phyloP scores from a whole-genome alignment of 2,888 invertebrate genomes.

The Andrena bucephala region DNA sequence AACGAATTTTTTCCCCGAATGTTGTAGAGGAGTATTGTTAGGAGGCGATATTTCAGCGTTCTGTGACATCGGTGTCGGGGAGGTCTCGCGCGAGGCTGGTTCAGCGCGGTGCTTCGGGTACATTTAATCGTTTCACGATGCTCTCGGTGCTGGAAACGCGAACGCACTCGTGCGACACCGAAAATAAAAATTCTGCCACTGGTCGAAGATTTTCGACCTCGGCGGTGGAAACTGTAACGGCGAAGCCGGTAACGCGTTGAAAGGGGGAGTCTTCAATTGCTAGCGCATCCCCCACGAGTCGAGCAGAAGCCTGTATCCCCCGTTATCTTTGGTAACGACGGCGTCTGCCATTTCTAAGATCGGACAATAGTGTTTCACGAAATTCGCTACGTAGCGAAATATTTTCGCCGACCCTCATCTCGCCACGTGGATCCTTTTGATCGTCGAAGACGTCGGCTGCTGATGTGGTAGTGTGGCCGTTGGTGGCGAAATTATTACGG shows the following conservation, averaged over 20 bases:
- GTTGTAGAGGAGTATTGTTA: slow-evolving; percentile 9
- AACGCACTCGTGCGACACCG: not conserved
- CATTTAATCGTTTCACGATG: slow-evolving; percentile 21
- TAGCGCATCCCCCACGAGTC: not conserved
- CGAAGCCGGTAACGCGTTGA: not conserved
- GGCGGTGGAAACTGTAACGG: not conserved
- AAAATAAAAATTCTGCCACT: slow-evolving; percentile 6
- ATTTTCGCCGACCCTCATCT: slow-evolving; percentile 57
- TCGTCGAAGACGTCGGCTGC: slow-evolving; percentile 69
- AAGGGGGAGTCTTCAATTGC: not conserved
- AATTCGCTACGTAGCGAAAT: slow-evolving; percentile 59
- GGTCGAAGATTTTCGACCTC: not conserved
- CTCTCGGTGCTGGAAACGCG: not conserved
- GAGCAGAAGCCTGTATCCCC: slow-evolving; percentile 9
- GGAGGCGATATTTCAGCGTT: slow-evolving; percentile 20
- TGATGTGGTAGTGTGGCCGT: slow-evolving; percentile 62
- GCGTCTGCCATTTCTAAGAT: slow-evolving; percentile 34
- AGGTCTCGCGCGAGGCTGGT: not conserved
- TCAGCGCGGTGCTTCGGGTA: slow-evolving; percentile 13
- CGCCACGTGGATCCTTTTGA: slow-evolving; percentile 72
- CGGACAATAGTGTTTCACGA: slow-evolving; percentile 48
- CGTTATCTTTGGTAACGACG: slow-evolving; percentile 24
- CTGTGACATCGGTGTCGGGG: not conserved
- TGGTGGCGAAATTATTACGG: slow-evolving; percentile 77
- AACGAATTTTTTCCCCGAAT: slow-evolving; percentile 38